Percentiles rank a stretch among this genome's conserved stretches.
These are phyloP conservation scores for Aspiorhynchus laticeps DNA, from an alignment of 2,113 vertebrate species.

Conservation along the genomic window DNA sequence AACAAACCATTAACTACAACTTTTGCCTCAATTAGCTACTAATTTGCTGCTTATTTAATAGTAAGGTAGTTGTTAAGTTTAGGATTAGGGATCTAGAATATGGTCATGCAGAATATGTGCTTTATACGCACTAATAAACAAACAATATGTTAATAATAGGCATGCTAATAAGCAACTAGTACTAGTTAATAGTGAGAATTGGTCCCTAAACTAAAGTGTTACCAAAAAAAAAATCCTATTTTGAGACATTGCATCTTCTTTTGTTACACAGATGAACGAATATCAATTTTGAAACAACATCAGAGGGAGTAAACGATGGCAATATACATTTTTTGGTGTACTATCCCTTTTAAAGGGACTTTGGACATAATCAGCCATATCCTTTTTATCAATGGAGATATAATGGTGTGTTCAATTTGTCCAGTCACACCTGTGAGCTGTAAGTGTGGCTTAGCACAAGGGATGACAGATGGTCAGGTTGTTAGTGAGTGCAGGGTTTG, in stretches of 20 bases:
- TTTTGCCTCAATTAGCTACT: too few species aligned
- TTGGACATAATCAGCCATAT: not conserved
- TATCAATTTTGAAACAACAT: not conserved
- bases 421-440: slow-evolving; percentile 17
- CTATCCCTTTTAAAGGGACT: not conserved
- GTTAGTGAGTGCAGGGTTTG: slow-evolving; percentile 9
- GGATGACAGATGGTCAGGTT: slow-evolving; percentile 32
- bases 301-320: not conserved
- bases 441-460: slow-evolving; percentile 54
- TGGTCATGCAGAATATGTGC: too few species aligned
- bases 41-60: too few species aligned
- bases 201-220: too few species aligned
- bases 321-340: not conserved
- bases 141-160: too few species aligned
- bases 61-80: too few species aligned
- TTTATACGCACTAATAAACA: too few species aligned
- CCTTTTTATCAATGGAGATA: slow-evolving; percentile 1
- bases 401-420: not conserved
- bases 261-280: not conserved
- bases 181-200: too few species aligned
- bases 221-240: rapidly evolving
- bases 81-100: too few species aligned
- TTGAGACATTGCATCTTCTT: not conserved
- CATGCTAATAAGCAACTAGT: too few species aligned
- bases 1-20: too few species aligned